Conservation (phyloP, 1,140 invertebrate species). For the Amyelois transitella region DNA sequence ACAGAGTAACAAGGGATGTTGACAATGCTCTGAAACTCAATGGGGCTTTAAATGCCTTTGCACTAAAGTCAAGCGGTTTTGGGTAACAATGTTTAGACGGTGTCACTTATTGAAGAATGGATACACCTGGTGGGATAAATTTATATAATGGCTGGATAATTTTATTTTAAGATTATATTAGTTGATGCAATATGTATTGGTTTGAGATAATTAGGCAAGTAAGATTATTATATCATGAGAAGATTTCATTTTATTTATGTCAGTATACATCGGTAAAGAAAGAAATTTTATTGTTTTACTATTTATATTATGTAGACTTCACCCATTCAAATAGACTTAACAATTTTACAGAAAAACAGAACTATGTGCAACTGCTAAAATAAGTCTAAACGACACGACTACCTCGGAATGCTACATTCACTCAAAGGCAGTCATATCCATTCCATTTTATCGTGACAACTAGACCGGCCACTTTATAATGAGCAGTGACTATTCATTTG, state of each 20-base stretch:
- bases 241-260: too few relatives aligned
- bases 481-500: slow-evolving; percentile 38
- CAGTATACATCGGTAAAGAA: too few relatives aligned
- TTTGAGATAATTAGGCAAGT: too few relatives aligned
- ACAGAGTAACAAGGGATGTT: slow-evolving; percentile 31
- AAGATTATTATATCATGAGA: too few relatives aligned
- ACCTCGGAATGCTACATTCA: slow-evolving; percentile 4
- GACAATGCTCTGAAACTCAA: slow-evolving; percentile 15
- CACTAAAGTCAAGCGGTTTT: background rate
- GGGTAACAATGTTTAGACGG: background rate
- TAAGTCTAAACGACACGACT: background rate
- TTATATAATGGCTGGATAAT: background rate
- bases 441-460: slow-evolving; percentile 10
- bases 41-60: background rate
- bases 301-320: too few relatives aligned
- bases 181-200: too few relatives aligned
- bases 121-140: background rate
- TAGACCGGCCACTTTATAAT: slow-evolving; percentile 24
- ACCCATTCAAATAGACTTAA: too few relatives aligned
- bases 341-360: too few relatives aligned
- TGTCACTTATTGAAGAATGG: background rate
- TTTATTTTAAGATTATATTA: background rate
- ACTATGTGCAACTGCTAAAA: background rate
- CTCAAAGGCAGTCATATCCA: slow-evolving; percentile 5
- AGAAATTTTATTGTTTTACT: too few relatives aligned